Evolutionary conservation across 92 coral and sea anemone genomes (phyloP).

Genomic region (Epizoanthus illoricatus): DNA sequence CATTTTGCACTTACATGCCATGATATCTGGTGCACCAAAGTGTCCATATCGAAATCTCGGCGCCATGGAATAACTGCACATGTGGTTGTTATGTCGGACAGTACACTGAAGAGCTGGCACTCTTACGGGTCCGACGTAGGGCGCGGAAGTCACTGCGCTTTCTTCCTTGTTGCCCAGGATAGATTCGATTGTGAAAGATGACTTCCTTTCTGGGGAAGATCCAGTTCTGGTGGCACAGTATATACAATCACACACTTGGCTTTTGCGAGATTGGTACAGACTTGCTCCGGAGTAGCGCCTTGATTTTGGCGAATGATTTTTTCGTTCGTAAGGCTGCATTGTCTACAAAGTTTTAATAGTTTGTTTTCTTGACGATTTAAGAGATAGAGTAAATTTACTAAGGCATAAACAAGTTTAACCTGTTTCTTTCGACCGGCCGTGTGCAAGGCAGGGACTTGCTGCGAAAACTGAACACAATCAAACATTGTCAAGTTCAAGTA

Average conservation of each 20-base stretch:
- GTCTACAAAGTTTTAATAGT: neutral
- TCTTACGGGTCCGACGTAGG: neutral
- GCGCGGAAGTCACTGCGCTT: neutral
- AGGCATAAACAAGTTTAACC: constrained; percentile 8
- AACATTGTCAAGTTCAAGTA: constrained; percentile 12
- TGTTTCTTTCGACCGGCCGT: neutral
- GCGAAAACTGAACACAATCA: constrained; percentile 1
- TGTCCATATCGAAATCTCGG: constrained; percentile 24
- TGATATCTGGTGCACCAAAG: constrained; percentile 1
- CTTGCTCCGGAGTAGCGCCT: neutral
- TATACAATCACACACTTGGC: constrained; percentile 4
- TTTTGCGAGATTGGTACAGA: constrained; percentile 4
- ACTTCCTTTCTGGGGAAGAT: neutral
- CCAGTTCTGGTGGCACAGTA: neutral
- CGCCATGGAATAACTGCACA: constrained; percentile 1
- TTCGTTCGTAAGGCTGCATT: constrained; percentile 33
- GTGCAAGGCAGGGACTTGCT: neutral
- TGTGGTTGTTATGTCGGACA: neutral
- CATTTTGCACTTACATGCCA: constrained; percentile 25
- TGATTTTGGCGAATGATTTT: neutral
- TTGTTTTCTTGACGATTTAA: neutral
- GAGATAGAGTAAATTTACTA: neutral
- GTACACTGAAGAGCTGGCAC: neutral
- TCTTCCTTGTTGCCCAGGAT: constrained; percentile 25
- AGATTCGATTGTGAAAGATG: constrained; percentile 30